Conservation (phyloP, 2,797 vertebrate genomes). For the Sitta carolinensis region DNA sequence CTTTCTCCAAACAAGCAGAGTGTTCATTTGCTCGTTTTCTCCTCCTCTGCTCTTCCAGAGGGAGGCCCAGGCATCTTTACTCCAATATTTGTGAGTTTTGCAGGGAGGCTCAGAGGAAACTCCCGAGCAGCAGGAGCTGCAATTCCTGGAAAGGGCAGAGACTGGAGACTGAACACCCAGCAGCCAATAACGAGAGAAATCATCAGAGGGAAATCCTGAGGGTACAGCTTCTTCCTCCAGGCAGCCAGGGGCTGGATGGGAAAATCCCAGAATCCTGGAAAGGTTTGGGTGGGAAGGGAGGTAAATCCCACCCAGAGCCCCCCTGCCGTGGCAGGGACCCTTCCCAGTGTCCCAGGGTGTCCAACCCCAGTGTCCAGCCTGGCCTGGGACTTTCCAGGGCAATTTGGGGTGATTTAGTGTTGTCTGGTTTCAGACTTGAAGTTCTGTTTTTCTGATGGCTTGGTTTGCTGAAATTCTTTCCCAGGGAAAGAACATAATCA, state of each 20-base stretch:
- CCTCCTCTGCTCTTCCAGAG: background rate
- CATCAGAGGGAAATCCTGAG: fast-evolving
- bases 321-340: no score
- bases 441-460: no score
- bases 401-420: background rate
- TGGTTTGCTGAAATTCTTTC: no score
- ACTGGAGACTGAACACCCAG: fast-evolving
- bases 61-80: no score
- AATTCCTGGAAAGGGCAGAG: background rate
- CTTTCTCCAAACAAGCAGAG: background rate
- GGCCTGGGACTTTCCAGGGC: background rate
- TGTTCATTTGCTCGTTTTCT: background rate
- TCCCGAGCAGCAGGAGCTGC: fast-evolving
- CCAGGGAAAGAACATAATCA: no score
- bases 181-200: fast-evolving
- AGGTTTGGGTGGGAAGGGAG: no score
- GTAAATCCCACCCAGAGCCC: fast-evolving
- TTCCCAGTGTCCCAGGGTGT: background rate
- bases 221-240: fast-evolving
- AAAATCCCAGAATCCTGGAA: background rate
- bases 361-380: background rate
- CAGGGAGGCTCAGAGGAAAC: background rate
- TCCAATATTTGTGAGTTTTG: background rate
- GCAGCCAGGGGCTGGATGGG: background rate
- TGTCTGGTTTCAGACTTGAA: no score